These are phyloP conservation scores for Mastigias papua DNA, from an alignment of 30 jellyfish, hydroid and myxozoan genomes.

Conservation along the genomic window DNA sequence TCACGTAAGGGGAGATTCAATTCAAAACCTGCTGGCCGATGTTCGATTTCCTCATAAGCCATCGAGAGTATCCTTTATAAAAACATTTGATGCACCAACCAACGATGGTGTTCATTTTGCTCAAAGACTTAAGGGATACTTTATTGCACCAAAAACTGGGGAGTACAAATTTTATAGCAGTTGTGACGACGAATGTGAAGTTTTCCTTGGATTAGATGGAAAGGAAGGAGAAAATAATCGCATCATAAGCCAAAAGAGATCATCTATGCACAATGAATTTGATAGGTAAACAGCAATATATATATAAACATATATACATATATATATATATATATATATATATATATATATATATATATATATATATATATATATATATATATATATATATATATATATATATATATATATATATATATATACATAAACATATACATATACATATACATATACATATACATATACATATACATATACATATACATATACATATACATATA, in stretches of 20 bases:
- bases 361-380: too few relatives aligned
- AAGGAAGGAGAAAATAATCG: conserved; percentile 91
- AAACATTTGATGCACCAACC: conserved; percentile 78
- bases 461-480: too few relatives aligned
- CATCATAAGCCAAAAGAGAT: conserved; percentile 74
- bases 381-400: too few relatives aligned
- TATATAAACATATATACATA: neutral
- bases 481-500: too few relatives aligned
- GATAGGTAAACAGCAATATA: conserved; percentile 52
- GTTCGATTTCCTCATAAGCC: conserved; percentile 97
- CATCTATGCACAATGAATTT: conserved; percentile 86
- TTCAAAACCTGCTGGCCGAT: conserved; percentile 92
- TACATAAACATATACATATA: too few relatives aligned
- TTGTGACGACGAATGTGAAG: conserved; percentile 95
- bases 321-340: too few relatives aligned
- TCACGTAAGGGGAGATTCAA: conserved; percentile 78
- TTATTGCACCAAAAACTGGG: conserved; percentile 92
- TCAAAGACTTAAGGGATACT: conserved; percentile 90
- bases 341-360: too few relatives aligned
- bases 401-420: too few relatives aligned
- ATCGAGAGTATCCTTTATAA: conserved; percentile 64
- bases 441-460: too few relatives aligned
- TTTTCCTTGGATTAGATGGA: conserved; percentile 94
- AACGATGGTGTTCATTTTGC: conserved; percentile 76
- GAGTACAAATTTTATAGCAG: conserved; percentile 92